phyloP scores from a whole-genome alignment of 2,797 vertebrate genomes.

The Pitangus sulphuratus region DNA sequence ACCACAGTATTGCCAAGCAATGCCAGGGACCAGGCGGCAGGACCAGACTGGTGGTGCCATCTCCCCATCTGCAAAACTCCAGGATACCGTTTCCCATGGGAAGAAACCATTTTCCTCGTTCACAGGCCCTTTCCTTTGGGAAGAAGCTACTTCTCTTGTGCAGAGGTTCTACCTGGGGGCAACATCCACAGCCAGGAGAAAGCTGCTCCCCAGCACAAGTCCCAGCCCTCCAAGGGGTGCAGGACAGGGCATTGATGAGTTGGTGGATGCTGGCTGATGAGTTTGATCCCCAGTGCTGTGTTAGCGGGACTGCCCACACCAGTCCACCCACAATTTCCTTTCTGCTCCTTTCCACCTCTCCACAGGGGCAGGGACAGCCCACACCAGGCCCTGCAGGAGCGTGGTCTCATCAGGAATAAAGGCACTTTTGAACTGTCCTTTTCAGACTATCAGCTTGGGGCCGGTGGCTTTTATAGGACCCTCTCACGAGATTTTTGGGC shows the following conservation, averaged over 20 bases:
- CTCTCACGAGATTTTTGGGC: not conserved
- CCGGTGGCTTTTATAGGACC: not conserved
- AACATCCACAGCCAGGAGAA: not conserved
- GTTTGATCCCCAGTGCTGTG: not conserved
- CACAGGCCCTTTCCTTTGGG: not conserved
- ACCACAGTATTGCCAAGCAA: accelerated
- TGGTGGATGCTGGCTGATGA: not conserved
- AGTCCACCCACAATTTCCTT: not conserved
- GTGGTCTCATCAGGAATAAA: not conserved
- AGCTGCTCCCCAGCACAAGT: not conserved
- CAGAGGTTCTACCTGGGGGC: not conserved
- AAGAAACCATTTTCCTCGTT: not conserved
- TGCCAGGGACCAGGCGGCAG: not conserved
- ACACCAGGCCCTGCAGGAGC: not conserved
- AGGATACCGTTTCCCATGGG: not conserved
- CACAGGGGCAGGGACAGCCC: not conserved
- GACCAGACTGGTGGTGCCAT: not conserved
- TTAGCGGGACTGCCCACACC: not conserved
- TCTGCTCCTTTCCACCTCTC: not conserved
- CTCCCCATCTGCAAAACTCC: accelerated
- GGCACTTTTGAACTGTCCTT: not conserved
- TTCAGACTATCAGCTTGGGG: not conserved
- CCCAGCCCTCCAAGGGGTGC: not conserved
- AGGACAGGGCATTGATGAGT: not conserved
- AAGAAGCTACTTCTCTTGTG: not conserved